A percentile compares a stretch with the other conserved stretches of the same genome.
Conservation (phyloP, 2,888 invertebrate genomes). For the Dorcus hopei region DNA sequence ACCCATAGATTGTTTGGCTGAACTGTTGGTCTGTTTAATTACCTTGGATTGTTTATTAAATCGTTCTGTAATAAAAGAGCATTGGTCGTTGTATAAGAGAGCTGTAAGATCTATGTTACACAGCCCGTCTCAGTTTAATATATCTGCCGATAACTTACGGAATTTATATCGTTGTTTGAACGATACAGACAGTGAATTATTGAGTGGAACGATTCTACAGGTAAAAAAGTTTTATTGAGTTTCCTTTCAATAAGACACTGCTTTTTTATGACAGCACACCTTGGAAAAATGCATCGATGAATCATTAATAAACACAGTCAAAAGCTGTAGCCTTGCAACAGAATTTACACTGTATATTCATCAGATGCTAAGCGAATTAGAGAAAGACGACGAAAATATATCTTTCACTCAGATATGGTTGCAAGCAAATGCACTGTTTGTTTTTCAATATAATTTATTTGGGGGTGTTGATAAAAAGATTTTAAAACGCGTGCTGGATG, state of each 20-base stretch:
- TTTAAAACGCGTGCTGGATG: conserved; percentile 69
- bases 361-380: conserved; percentile 61
- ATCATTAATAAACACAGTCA: conserved; percentile 34
- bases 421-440: conserved; percentile 66
- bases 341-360: conserved; percentile 68
- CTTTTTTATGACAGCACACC: conserved; percentile 33
- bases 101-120: conserved; percentile 67
- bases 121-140: conserved; percentile 59
- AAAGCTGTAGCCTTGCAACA: conserved; percentile 52
- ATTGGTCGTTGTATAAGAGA: conserved; percentile 77
- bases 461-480: conserved; percentile 74
- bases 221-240: conserved; percentile 39
- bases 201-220: conserved; percentile 71
- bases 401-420: conserved; percentile 59
- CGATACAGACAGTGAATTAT: conserved; percentile 63
- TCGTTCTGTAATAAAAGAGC: conserved; percentile 56
- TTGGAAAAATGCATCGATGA: conserved; percentile 43
- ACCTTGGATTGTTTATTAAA: conserved; percentile 67
- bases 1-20: conserved; percentile 58
- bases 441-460: conserved; percentile 69
- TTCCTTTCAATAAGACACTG: not conserved
- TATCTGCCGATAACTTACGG: conserved; percentile 60
- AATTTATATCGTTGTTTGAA: conserved; percentile 70
- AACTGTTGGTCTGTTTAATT: conserved; percentile 63
- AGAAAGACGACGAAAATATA: conserved; percentile 56